Conservation (phyloP, 37 sponge, comb jelly and placozoan species). For the Haliclona indistincta region DNA sequence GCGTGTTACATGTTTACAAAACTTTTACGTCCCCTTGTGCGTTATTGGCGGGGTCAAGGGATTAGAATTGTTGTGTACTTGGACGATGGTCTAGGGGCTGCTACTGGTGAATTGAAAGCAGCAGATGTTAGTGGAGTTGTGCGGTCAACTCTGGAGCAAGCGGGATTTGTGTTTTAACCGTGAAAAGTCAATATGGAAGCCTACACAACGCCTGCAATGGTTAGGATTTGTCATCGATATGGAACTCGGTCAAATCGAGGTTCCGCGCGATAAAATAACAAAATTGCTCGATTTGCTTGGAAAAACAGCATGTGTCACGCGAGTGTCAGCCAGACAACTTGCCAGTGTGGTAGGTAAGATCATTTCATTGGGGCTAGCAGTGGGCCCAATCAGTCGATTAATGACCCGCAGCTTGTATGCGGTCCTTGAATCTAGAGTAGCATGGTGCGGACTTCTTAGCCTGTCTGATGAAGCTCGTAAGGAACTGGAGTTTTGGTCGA, state of each 20-base stretch:
- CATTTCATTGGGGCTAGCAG: constrained; percentile 13
- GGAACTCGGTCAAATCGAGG: neutral
- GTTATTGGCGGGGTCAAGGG: neutral
- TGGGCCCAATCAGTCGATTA: constrained; percentile 3
- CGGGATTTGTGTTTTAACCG: neutral
- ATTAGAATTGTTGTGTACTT: constrained; percentile 2
- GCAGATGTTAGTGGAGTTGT: neutral
- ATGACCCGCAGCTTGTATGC: constrained; percentile 4
- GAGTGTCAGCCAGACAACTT: neutral
- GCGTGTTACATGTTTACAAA: too few relatives aligned
- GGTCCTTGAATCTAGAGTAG: neutral
- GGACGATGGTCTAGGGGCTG: neutral
- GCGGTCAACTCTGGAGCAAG: neutral
- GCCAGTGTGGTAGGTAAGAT: constrained; percentile 23
- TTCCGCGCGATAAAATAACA: neutral
- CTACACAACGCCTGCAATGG: neutral
- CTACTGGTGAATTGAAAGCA: too few relatives aligned
- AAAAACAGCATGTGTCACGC: neutral
- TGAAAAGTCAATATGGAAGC: neutral
- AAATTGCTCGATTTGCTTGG: neutral
- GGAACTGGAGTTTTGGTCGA: neutral
- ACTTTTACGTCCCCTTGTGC: constrained; percentile 6
- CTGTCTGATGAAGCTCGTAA: neutral
- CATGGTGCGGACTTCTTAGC: neutral
- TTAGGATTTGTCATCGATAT: constrained; percentile 20